Evolutionary conservation across 2,797 vertebrate genomes (phyloP), one percentile per base, ranked within the genome.

Genomic region (Sphaeramia orbicularis): DNA sequence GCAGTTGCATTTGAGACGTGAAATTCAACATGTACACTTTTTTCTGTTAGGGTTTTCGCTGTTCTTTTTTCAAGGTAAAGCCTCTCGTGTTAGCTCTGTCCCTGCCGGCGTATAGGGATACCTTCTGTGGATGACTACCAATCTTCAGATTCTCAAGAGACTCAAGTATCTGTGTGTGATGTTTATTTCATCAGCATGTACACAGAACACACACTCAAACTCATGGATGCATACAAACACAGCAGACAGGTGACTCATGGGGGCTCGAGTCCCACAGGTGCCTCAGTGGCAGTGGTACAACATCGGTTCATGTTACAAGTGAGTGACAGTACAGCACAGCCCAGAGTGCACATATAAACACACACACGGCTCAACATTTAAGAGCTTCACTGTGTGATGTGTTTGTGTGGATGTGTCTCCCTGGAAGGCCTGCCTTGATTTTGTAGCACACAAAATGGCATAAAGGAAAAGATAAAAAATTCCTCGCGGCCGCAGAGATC

Each of bases 121-220:
- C 68, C 50, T 82, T 80, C 65, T 32, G 49, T 7, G 74, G 77
- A 81, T 65, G 64, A 84, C 71, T 84, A 65, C 67, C 53, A 10
- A 68, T 84, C 81, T 75, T 54, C 44, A n/a, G 38, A 60, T 67
- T 63, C 81, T 69, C 55, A 1, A 61, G 75, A 87, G 85, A 70
- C 74, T 59, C 50, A 70, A 70, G 67, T 56, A 52, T 54, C 56
- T 24, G 54, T 9, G 45, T 66, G 73, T 88, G 85, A 86, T 89
- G 86, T 89, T 92, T 88, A 87, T 91, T 92, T 90, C 80, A 91
- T 87, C 80, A 60, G 59, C 61, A 9, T 65, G 65, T 74, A 81
- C 53, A 65, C 30, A 45, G 30, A 66, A 42, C 48, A 80, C 47
- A 65, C 74, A 74, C 42, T 10, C n/a, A 80, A 71, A 78, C 42